Evolutionary conservation across 2,888 invertebrate genomes (phyloP).

Genomic region (Euplagia quadripunctaria): DNA sequence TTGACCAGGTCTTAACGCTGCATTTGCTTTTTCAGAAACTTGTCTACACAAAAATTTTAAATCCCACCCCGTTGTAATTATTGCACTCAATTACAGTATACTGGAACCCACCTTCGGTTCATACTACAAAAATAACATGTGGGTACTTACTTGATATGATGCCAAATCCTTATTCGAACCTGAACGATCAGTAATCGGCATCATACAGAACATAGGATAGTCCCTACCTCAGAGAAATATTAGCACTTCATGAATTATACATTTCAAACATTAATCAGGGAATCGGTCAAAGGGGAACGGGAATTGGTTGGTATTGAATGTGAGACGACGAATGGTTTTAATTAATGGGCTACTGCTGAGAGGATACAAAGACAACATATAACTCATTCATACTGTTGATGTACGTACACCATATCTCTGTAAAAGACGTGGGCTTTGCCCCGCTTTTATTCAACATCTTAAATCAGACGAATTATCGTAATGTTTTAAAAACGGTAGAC

Average conservation of each 20-base stretch:
- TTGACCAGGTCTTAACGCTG: background rate
- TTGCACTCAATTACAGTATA: background rate
- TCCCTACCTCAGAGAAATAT: background rate
- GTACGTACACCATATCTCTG: background rate
- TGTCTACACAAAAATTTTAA: background rate
- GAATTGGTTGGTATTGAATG: background rate
- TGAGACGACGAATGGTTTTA: background rate
- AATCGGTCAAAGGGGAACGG: background rate
- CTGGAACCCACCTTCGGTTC: background rate
- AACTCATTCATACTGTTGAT: background rate
- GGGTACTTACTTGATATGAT: background rate
- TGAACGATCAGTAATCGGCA: background rate
- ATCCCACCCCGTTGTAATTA: background rate
- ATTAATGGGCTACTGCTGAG: background rate
- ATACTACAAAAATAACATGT: background rate
- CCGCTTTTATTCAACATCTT: constrained; percentile 16
- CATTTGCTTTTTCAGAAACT: background rate
- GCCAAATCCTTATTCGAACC: background rate
- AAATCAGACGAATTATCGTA: constrained; percentile 30
- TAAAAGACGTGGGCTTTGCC: constrained; percentile 5
- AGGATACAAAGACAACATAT: background rate
- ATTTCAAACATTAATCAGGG: background rate
- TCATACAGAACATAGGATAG: background rate
- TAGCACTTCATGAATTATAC: constrained; percentile 5
- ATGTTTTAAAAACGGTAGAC: constrained; percentile 38